These are phyloP conservation scores for Frieseomelitta varia DNA, from an alignment of 1,140 invertebrate genomes.

Conservation along the genomic window DNA sequence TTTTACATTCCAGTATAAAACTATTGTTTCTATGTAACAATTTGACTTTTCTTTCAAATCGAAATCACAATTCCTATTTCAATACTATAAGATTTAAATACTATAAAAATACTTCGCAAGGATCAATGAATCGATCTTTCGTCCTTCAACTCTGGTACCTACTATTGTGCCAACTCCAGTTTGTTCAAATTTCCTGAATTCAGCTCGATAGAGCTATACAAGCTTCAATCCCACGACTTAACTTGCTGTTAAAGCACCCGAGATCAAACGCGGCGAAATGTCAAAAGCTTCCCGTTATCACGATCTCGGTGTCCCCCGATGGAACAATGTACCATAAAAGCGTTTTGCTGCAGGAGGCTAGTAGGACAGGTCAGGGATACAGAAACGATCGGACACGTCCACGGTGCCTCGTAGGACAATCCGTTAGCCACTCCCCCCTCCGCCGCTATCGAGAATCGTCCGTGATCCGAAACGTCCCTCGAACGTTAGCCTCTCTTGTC, in stretches of 20 bases:
- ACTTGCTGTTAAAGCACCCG: neutral
- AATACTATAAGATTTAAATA: too few relatives aligned
- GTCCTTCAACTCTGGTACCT: too few relatives aligned
- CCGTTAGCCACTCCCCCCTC: constrained; percentile 46
- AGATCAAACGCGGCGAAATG: constrained; percentile 21
- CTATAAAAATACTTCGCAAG: too few relatives aligned
- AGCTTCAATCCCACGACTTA: neutral
- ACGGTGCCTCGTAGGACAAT: constrained; percentile 32
- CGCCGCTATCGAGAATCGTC: constrained; percentile 49
- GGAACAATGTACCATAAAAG: constrained; percentile 42
- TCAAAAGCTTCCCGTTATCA: constrained; percentile 43
- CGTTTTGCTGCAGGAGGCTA: constrained; percentile 22
- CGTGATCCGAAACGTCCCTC: constrained; percentile 57
- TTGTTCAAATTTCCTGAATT: neutral
- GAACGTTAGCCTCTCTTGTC: neutral
- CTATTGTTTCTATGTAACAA: too few relatives aligned
- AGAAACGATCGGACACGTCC: constrained; percentile 29
- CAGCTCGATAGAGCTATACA: neutral
- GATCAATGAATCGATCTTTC: too few relatives aligned
- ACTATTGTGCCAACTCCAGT: too few relatives aligned
- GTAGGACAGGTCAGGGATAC: constrained; percentile 40
- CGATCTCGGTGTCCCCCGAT: constrained; percentile 23
- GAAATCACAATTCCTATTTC: too few relatives aligned
- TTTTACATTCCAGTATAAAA: too few relatives aligned
- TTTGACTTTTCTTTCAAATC: too few relatives aligned